Base-by-base conservation (phyloP, 2,797 vertebrate genomes). In the Acipenser oxyrinchus region DNA sequence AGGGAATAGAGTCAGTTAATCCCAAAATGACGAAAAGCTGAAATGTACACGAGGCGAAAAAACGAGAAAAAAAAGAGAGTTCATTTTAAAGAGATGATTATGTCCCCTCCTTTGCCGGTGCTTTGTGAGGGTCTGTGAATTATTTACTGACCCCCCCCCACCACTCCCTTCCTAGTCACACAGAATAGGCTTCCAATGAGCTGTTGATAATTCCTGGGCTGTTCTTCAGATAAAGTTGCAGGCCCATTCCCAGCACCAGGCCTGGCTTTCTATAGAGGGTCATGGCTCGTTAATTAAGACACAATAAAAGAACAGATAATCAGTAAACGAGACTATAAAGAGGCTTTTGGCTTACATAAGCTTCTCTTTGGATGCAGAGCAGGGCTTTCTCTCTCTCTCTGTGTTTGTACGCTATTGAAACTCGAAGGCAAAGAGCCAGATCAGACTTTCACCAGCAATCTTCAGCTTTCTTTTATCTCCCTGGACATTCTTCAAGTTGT, bases 1-100 rank as follows among this genome's bases (percentile, higher is more conserved):
- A 83, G 37, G 76, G 78, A 79, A 74, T 77, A 79, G 85, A 89
- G 90, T 88, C 88, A 86, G 53, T 88, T 87, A 92, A 94, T 92
- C 89, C 86, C 81, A 85, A 81, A 79, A 88, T 80, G 80, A 71
- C 59, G 79, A 74, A 86, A 86, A 88, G 84, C 89, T 86, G 78
- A 87, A 84, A 85, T 73, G 84, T 82, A 86, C 88, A 90, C 71
- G 89, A 69, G 12, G 74, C 68, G 71, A 75, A 81, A 81, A 82
- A 89, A 82, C 75, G 69, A 77, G 73, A 67, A 66, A 74, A 80
- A 75, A 80, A 76, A 74, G 67, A 64, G 71, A 72, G 87, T 90
- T 92, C 76, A 88, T 90, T 87, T 88, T 80, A 78, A 86, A 87
- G 79, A 81, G 75, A 79, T 84, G 81, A 89, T 79, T 87, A 88